These are phyloP conservation scores for Drosophila antonietae DNA, from an alignment of 2,888 invertebrate species.

Conservation along the genomic window DNA sequence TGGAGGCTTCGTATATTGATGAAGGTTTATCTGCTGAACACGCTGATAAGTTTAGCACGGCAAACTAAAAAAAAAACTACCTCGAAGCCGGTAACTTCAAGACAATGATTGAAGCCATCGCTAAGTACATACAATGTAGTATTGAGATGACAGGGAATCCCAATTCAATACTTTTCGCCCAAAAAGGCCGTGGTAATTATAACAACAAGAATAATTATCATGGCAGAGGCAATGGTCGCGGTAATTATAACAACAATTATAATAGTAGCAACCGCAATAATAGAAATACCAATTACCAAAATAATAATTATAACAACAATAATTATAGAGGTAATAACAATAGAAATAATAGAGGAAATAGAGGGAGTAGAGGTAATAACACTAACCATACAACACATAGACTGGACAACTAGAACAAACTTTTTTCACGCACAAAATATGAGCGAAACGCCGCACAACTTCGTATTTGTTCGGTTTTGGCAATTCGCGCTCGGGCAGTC, in stretches of 20 bases:
- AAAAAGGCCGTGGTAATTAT: neutral
- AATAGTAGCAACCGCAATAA: neutral
- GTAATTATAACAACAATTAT: neutral
- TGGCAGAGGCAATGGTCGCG: neutral
- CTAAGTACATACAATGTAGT: neutral
- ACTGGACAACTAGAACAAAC: too few species aligned
- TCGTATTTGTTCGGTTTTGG: too few species aligned
- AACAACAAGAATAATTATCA: neutral
- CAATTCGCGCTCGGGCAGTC: too few species aligned
- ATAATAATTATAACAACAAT: neutral
- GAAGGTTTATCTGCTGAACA: neutral
- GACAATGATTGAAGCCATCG: neutral
- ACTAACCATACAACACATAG: too few species aligned
- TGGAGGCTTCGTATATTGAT: neutral
- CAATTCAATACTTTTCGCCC: neutral
- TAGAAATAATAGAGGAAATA: neutral
- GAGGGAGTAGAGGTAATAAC: neutral
- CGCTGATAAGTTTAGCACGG: neutral
- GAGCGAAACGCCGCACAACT: too few species aligned
- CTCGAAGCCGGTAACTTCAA: neutral
- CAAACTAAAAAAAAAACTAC: neutral
- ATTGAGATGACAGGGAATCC: neutral
- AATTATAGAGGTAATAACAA: neutral
- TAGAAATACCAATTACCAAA: neutral
- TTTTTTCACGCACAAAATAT: too few species aligned